A percentile compares a stretch with the other conserved stretches of the same genome.
Evolutionary conservation across 1,140 invertebrate species (phyloP).

Genomic region (Zaprionus ornatus): DNA sequence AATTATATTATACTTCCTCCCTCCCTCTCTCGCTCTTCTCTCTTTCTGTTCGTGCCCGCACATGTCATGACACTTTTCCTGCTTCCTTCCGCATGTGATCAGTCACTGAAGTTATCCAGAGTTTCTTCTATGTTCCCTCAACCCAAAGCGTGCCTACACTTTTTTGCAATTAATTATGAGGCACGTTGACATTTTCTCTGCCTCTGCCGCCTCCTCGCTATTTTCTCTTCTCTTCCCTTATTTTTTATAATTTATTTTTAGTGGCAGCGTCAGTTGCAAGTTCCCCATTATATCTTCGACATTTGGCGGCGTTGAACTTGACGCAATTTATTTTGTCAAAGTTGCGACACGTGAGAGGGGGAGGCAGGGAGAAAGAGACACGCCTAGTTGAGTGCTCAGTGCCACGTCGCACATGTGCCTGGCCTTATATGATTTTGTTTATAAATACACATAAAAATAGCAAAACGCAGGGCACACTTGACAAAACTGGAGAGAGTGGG

Average conservation of each 20-base stretch:
- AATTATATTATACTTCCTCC: constrained; percentile 50
- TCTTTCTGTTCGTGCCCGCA: background rate
- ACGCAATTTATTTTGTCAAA: constrained; percentile 80
- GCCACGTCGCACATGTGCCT: constrained; percentile 57
- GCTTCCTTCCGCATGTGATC: constrained; percentile 71
- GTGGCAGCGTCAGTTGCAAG: constrained; percentile 45
- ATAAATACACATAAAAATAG: constrained; percentile 58
- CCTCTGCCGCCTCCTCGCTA: constrained; percentile 49
- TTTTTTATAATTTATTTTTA: constrained; percentile 78
- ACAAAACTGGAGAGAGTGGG: background rate
- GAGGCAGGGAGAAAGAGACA: constrained; percentile 45
- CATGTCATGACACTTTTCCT: constrained; percentile 39
- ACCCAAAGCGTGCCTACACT: constrained; percentile 26
- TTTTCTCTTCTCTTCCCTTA: constrained; percentile 1
- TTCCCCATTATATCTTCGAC: constrained; percentile 73
- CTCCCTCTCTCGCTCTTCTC: background rate
- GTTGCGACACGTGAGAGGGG: constrained; percentile 36
- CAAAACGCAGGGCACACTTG: constrained; percentile 10
- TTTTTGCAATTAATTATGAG: constrained; percentile 78
- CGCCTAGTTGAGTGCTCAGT: constrained; percentile 64
- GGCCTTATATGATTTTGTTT: constrained; percentile 38
- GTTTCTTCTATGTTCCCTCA: constrained; percentile 29
- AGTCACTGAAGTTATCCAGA: constrained; percentile 62
- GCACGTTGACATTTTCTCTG: constrained; percentile 69
- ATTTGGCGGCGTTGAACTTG: constrained; percentile 80